phyloP scores from a whole-genome alignment of 2,888 invertebrate species.

The Macrophya annulata region DNA sequence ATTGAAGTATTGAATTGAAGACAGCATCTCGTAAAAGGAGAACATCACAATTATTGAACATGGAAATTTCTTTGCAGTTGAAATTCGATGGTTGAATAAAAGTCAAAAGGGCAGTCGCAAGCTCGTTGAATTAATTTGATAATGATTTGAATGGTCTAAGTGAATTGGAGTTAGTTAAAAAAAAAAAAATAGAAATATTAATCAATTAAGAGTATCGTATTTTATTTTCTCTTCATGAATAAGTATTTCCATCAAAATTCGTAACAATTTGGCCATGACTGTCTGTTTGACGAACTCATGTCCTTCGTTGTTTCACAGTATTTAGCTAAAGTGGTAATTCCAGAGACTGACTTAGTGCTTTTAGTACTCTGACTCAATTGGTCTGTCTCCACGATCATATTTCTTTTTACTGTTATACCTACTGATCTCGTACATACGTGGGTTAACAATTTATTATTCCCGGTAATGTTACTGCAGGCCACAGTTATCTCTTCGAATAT shows the following conservation, averaged over 20 bases:
- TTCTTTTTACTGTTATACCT: background rate
- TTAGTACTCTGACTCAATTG: background rate
- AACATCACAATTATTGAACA: background rate
- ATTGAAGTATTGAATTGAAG: no score
- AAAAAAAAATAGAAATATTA: background rate
- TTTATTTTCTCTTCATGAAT: background rate
- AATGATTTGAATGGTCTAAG: background rate
- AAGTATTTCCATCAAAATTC: background rate
- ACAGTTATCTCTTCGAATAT: background rate
- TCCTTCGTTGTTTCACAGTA: background rate
- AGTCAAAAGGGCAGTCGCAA: background rate
- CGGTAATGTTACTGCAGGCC: background rate
- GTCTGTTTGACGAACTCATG: background rate
- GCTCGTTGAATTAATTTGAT: no score
- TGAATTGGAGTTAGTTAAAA: background rate
- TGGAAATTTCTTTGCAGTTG: background rate
- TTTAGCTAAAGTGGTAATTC: background rate
- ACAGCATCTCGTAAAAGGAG: no score
- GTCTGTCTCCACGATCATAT: background rate
- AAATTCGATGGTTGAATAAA: background rate
- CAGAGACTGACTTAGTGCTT: background rate
- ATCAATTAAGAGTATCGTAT: background rate
- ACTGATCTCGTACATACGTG: background rate
- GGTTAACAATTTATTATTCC: background rate
- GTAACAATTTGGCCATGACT: background rate